phyloP scores from a whole-genome alignment of 2,888 invertebrate genomes.

The Idaea aversata region DNA sequence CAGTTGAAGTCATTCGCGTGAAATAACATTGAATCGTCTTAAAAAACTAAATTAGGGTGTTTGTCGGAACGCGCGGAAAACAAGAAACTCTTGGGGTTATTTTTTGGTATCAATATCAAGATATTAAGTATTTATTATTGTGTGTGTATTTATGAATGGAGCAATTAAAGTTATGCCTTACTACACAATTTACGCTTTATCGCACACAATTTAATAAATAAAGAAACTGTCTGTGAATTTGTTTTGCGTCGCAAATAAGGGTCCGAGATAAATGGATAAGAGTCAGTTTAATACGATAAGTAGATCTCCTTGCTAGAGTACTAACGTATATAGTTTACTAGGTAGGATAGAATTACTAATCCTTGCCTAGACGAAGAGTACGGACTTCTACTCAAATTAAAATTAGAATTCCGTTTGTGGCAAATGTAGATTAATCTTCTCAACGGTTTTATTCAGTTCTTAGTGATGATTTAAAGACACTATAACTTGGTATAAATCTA shows the following conservation, averaged over 20 bases:
- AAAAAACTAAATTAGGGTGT: too few species aligned
- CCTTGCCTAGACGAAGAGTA: neutral
- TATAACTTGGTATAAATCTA: too few species aligned
- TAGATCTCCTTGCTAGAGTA: neutral
- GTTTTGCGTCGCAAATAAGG: neutral
- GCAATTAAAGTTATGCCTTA: too few species aligned
- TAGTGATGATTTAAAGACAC: neutral
- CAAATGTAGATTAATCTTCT: neutral
- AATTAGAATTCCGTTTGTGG: neutral
- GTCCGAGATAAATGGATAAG: neutral
- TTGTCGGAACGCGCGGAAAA: too few species aligned
- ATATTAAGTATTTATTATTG: too few species aligned
- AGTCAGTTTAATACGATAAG: neutral
- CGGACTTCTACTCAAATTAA: neutral
- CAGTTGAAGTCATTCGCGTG: too few species aligned
- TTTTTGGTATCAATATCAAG: too few species aligned
- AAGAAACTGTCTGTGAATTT: neutral
- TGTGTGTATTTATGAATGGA: too few species aligned
- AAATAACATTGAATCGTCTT: too few species aligned
- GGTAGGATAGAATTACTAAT: neutral
- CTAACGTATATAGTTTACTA: neutral
- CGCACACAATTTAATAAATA: neutral
- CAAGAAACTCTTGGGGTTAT: too few species aligned
- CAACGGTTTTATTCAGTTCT: neutral
- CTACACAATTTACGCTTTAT: too few species aligned